A percentile compares a stretch with the other conserved stretches of the same genome.
These are phyloP conservation scores for Laticauda laticaudata DNA, from an alignment of 2,113 vertebrate genomes.

Conservation along the genomic window DNA sequence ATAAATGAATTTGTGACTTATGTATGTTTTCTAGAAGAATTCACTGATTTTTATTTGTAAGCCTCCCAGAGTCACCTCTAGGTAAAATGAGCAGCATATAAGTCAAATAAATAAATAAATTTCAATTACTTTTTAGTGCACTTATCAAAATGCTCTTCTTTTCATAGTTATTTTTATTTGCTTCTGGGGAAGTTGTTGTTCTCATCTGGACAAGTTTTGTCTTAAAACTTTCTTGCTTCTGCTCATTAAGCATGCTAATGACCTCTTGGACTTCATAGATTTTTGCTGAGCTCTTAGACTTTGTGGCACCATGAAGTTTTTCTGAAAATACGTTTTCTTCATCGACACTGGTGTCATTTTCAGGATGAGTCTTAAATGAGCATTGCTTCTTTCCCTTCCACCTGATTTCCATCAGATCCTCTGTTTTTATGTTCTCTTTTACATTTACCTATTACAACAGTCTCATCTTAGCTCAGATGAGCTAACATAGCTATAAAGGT, in stretches of 20 bases:
- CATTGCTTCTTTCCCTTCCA: background rate
- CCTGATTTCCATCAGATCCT: background rate
- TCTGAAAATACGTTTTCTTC: background rate
- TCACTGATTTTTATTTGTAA: background rate
- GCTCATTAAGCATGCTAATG: background rate
- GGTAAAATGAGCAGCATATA: background rate
- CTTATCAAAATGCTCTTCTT: background rate
- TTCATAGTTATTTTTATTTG: background rate
- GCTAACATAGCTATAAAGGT: background rate
- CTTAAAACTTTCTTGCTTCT: background rate
- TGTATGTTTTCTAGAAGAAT: background rate
- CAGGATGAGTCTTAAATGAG: background rate
- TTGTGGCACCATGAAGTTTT: background rate
- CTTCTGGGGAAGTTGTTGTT: background rate
- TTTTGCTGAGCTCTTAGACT: background rate
- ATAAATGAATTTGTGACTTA: background rate
- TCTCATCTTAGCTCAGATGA: background rate
- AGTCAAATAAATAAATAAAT: too few species aligned
- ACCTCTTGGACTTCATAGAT: background rate
- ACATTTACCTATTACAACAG: background rate
- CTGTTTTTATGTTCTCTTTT: background rate
- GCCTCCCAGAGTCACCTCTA: background rate
- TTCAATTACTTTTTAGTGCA: background rate
- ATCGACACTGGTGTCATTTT: background rate
- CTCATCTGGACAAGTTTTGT: background rate